Evolutionary conservation across 92 coral and sea anemone species (phyloP).

Genomic region (Paragorgia papillata): DNA sequence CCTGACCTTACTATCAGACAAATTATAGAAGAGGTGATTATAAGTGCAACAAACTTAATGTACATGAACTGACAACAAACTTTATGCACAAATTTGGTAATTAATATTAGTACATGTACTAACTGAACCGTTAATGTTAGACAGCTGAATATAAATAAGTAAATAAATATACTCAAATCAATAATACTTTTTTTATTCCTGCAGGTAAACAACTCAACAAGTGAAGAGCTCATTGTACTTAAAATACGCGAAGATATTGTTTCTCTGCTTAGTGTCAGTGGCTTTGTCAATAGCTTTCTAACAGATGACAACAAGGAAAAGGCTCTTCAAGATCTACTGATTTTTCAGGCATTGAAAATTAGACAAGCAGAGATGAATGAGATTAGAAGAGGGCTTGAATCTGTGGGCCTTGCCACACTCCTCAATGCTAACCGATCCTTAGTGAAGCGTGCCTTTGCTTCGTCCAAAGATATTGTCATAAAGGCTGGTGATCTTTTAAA

Average conservation of each 20-base stretch:
- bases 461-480: neutral
- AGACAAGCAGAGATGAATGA: neutral
- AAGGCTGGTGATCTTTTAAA: neutral
- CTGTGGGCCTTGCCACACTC: neutral
- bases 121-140: no score
- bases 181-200: no score
- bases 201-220: neutral
- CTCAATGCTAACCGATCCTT: neutral
- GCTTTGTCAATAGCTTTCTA: neutral
- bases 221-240: neutral
- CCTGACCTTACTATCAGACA: no score
- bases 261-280: constrained; percentile 9
- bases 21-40: no score
- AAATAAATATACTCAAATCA: no score
- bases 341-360: neutral
- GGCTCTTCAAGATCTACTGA: constrained; percentile 1
- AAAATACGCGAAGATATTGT: neutral
- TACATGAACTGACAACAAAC: no score
- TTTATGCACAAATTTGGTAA: no score
- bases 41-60: no score
- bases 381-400: constrained; percentile 3
- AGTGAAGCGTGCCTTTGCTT: neutral
- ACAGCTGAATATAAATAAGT: no score
- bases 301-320: neutral
- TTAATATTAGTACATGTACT: no score